Percentiles rank a stretch among this genome's conserved stretches.
Conservation (phyloP, 2,113 vertebrate genomes). For the Chauna torquata region DNA sequence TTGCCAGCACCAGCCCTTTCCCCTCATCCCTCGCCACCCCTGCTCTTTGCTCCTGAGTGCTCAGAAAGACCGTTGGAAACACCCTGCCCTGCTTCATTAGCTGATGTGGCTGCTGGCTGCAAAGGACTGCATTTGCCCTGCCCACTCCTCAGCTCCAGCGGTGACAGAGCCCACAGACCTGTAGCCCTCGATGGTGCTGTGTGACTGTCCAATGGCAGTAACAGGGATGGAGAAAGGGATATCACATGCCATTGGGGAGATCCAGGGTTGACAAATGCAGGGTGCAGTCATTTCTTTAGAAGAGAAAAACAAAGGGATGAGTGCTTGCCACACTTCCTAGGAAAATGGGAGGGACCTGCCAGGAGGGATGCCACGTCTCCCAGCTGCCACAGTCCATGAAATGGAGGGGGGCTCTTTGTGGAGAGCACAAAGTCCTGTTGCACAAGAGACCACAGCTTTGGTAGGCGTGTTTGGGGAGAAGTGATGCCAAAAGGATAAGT, state of each 20-base stretch:
- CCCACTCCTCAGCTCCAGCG: rapidly evolving
- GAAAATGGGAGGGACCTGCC: not conserved
- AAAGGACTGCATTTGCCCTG: rapidly evolving
- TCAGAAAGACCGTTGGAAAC: not conserved
- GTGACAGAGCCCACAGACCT: not conserved
- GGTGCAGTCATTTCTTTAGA: not conserved
- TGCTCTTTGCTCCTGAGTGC: rapidly evolving
- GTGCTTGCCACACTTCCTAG: not conserved
- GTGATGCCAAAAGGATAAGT: not conserved
- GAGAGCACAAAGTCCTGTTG: not conserved
- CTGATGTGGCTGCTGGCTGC: rapidly evolving
- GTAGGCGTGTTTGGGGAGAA: not conserved
- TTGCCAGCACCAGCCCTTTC: not conserved
- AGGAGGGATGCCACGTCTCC: rapidly evolving
- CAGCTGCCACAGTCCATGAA: not conserved
- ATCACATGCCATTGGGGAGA: rapidly evolving
- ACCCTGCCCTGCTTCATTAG: rapidly evolving
- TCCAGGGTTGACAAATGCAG: not conserved
- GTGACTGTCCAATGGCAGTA: not conserved
- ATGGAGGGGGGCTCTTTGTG: not conserved
- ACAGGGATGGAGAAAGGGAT: not conserved
- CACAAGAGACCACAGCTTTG: not conserved
- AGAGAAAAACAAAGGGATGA: not conserved
- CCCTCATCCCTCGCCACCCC: not conserved
- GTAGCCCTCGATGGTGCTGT: not conserved